Evolutionary conservation across 2,888 invertebrate species (phyloP).

Genomic region (Carterocephalus palaemon): DNA sequence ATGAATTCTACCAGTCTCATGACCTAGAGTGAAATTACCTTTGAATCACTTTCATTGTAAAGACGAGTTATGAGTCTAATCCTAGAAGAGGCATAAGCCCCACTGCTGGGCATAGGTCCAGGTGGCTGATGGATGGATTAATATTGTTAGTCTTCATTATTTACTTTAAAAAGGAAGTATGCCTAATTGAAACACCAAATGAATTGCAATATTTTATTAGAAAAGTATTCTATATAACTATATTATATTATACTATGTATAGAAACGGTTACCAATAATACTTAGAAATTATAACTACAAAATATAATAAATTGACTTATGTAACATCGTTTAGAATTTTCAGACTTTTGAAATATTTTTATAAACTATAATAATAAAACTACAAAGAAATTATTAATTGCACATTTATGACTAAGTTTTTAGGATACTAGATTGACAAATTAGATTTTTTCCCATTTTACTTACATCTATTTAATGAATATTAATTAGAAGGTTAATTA

Average conservation of each 20-base stretch:
- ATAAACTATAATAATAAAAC: not conserved
- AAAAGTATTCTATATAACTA: not conserved
- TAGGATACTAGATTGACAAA: too few relatives aligned
- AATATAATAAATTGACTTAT: conserved; percentile 24
- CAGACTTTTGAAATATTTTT: conserved; percentile 12
- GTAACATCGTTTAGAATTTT: conserved; percentile 6
- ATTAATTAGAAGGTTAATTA: too few relatives aligned
- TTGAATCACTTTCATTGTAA: too few relatives aligned
- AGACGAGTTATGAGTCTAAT: too few relatives aligned
- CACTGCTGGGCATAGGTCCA: too few relatives aligned
- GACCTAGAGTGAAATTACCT: conserved; percentile 3
- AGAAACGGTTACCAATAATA: conserved; percentile 6
- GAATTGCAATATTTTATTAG: conserved; percentile 5
- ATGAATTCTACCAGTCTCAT: too few relatives aligned
- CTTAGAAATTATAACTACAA: conserved; percentile 13
- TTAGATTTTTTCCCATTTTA: too few relatives aligned
- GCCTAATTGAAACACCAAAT: not conserved
- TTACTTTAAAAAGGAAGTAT: too few relatives aligned
- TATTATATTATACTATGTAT: not conserved
- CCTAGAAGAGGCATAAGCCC: too few relatives aligned
- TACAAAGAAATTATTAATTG: not conserved
- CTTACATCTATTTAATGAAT: not conserved
- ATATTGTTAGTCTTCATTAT: too few relatives aligned
- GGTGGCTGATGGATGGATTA: too few relatives aligned
- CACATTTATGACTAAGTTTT: not conserved